These are phyloP conservation scores for Corythoichthys intestinalis DNA, from an alignment of 2,113 vertebrate genomes.

Conservation along the genomic window DNA sequence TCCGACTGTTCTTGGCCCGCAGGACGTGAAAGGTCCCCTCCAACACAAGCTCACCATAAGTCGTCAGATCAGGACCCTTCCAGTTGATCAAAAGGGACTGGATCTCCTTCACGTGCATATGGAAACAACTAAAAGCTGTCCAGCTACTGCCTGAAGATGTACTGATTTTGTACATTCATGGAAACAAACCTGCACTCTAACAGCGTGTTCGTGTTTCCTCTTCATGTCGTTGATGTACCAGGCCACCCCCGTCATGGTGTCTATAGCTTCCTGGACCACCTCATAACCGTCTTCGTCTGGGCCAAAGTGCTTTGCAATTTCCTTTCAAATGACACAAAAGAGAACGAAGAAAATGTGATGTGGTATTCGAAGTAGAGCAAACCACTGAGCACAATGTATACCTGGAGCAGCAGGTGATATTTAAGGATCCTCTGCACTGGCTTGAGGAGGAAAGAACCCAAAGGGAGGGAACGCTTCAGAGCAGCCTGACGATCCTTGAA, in stretches of 20 bases:
- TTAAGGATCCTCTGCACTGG: slow-evolving; percentile 97
- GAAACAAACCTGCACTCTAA: slow-evolving; percentile 87
- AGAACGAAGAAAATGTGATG: neutral
- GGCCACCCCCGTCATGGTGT: slow-evolving; percentile 96
- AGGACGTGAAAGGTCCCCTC: slow-evolving; percentile 91
- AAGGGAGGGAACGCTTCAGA: slow-evolving; percentile 82
- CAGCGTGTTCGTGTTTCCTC: slow-evolving; percentile 91
- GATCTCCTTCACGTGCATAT: slow-evolving; percentile 80
- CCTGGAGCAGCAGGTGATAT: slow-evolving; percentile 95
- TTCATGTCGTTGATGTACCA: slow-evolving; percentile 99
- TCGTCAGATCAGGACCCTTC: slow-evolving; percentile 92
- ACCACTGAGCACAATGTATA: slow-evolving; percentile 35
- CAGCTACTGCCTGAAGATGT: neutral
- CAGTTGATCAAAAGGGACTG: slow-evolving; percentile 94
- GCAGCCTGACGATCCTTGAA: slow-evolving; percentile 87
- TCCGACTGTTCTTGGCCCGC: slow-evolving; percentile 84
- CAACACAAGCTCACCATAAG: slow-evolving; percentile 88
- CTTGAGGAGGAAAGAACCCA: slow-evolving; percentile 93
- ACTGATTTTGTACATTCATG: neutral
- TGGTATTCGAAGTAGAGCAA: neutral
- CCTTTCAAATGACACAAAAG: slow-evolving; percentile 64
- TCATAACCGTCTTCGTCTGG: slow-evolving; percentile 82
- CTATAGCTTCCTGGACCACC: slow-evolving; percentile 88
- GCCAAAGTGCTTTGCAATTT: slow-evolving; percentile 92
- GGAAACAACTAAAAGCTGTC: slow-evolving; percentile 3